Base-by-base conservation (phyloP, 2,113 vertebrate genomes). In the Rhegmatorhina hoffmannsi region DNA sequence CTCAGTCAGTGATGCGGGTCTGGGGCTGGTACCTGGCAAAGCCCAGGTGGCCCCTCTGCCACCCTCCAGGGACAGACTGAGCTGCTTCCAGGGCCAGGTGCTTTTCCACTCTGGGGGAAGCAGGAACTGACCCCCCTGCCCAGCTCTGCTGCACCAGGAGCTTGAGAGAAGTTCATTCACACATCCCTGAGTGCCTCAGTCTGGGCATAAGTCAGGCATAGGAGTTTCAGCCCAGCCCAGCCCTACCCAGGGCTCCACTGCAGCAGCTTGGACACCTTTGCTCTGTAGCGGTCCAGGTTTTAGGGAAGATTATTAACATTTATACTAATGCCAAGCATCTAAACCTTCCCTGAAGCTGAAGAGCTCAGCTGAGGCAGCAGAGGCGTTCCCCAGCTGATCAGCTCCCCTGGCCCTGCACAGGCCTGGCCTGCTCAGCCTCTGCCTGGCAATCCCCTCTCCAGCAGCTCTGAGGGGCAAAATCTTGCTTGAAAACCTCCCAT, bases 61-160 rank as follows among this genome's bases (percentile, higher is more conserved):
- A 17, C 11, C 17, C 36, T 15, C 16, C 17, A 18, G n/a, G 17
- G 17, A 15, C 46, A 60, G 25, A 2, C 13, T 19, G 59, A 38
- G 59, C 25, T 40, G 26, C 56, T 31, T 23, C 53, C 62, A 58
- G 43, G 33, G 4, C 36, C 62, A 53, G 49, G 25, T 12, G 1
- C 29, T 21, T 4, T 15, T 6, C 81, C 8, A 1, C 43, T n/a
- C 11, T 2, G 12, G 36, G 17, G 17, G 28, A 4, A 58, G 55
- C 62, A 26, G 8, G 24, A 24, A 34, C 20, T 1, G 34, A 16
- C 26, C 3, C 1, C 40, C 24, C 33, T 3, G 7, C 38, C 55
- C 2, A 0, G 1, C 21, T 0, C 0, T 5, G 38, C 73, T 7
- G 24, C 38, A 11, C 17, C 1, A 14, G 49, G 43, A 72, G 75